Percentiles rank a stretch among this genome's conserved stretches.
These are phyloP conservation scores for Amniataba percoides DNA, from an alignment of 2,797 vertebrate genomes.

Conservation along the genomic window DNA sequence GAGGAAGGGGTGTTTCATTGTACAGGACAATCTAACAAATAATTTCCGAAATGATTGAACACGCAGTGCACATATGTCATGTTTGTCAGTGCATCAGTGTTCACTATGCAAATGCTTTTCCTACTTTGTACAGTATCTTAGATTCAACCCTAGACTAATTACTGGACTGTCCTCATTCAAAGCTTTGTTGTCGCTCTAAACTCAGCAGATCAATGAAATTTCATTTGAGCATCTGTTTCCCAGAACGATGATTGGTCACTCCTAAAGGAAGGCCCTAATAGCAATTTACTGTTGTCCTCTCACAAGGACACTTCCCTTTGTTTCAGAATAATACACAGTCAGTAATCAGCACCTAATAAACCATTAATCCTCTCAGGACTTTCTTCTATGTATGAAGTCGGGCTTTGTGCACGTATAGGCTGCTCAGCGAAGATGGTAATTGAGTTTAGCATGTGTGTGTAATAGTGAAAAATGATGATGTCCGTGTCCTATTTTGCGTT, in stretches of 20 bases:
- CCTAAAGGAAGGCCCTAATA: constrained; percentile 55
- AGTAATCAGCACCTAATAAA: constrained; percentile 72
- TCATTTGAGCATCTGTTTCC: constrained; percentile 72
- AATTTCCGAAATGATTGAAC: constrained; percentile 43
- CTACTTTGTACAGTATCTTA: constrained; percentile 40
- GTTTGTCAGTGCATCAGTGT: constrained; percentile 46
- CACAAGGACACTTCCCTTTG: constrained; percentile 74
- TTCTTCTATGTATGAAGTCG: constrained; percentile 46
- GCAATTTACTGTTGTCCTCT: constrained; percentile 70
- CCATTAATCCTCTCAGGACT: constrained; percentile 62
- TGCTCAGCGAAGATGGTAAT: constrained; percentile 56
- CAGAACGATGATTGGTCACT: constrained; percentile 46
- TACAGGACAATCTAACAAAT: constrained; percentile 54
- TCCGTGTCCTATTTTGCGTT: constrained; percentile 48
- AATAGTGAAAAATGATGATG: constrained; percentile 68
- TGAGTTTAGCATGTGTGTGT: constrained; percentile 57
- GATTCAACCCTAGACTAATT: constrained; percentile 59
- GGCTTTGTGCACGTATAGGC: constrained; percentile 32
- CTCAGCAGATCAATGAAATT: constrained; percentile 76
- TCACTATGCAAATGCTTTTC: constrained; percentile 47
- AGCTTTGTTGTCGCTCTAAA: constrained; percentile 61
- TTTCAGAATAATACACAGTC: constrained; percentile 55
- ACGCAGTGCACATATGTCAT: constrained; percentile 35
- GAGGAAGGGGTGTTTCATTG: constrained; percentile 17
- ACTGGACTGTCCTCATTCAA: constrained; percentile 57